Conservation (phyloP, 2,888 invertebrate genomes). For the Ormyrus rosae region DNA sequence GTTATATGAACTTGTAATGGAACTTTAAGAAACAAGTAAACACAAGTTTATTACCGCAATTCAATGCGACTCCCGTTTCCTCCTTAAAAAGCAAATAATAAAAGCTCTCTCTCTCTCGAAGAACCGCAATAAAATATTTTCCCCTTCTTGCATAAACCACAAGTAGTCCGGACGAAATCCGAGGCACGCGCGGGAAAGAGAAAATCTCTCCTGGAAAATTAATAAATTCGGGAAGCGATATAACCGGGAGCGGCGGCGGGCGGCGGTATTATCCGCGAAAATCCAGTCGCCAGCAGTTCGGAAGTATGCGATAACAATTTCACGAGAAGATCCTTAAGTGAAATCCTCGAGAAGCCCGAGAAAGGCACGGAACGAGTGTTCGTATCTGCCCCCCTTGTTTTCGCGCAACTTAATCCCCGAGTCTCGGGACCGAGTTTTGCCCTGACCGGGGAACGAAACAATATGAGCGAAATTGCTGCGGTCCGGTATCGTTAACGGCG, state of each 20-base stretch:
- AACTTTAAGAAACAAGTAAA: not conserved
- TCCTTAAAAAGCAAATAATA: too few relatives aligned
- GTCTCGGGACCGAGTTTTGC: conserved; percentile 16
- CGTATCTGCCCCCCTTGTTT: conserved; percentile 37
- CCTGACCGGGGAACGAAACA: conserved; percentile 17
- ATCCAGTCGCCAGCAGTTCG: conserved; percentile 26
- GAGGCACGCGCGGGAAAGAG: not conserved
- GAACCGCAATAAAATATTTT: not conserved
- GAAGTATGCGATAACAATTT: conserved; percentile 56
- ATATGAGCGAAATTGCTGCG: conserved; percentile 40
- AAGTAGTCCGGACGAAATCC: not conserved
- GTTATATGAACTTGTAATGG: too few relatives aligned
- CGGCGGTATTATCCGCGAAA: conserved; percentile 37
- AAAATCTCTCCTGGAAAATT: conserved; percentile 27
- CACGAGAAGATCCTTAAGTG: conserved; percentile 13
- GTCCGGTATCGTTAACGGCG: conserved; percentile 42
- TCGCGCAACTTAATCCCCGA: conserved; percentile 49
- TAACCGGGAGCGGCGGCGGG: too few relatives aligned
- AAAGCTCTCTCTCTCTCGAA: too few relatives aligned
- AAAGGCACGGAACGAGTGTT: not conserved
- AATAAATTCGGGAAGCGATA: conserved; percentile 46
- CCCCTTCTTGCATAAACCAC: not conserved
- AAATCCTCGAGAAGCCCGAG: not conserved
- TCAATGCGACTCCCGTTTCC: too few relatives aligned
- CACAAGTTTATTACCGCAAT: not conserved